A percentile compares a stretch with the other conserved stretches of the same genome.
Conservation (phyloP, 2,113 vertebrate genomes). For the Phaetusa simplex region DNA sequence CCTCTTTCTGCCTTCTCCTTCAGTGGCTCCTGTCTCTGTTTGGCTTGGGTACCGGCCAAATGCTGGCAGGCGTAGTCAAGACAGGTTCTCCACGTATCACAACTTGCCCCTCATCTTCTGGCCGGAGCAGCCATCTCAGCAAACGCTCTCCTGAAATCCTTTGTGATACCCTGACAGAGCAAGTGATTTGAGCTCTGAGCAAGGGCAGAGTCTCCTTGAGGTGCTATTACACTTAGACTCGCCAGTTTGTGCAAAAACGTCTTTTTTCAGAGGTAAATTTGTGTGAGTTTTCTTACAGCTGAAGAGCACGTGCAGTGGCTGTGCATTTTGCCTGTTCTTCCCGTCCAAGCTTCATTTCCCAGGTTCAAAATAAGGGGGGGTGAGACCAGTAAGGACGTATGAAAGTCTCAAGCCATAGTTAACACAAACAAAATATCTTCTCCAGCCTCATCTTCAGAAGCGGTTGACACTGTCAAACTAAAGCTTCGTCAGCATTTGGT, state of each 20-base stretch:
- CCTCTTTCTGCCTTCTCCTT: not conserved
- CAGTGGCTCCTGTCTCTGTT: not conserved
- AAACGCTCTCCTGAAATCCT: not conserved
- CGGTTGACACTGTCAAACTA: not conserved
- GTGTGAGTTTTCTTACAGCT: not conserved
- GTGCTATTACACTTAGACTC: slow-evolving; percentile 25
- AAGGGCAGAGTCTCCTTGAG: slow-evolving; percentile 14
- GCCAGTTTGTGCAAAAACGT: not conserved
- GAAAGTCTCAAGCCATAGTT: not conserved
- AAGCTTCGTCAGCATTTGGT: not conserved
- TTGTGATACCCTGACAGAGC: not conserved
- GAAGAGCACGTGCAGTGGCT: not conserved
- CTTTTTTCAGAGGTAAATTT: not conserved
- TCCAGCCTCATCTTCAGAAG: not conserved
- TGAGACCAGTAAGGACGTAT: not conserved
- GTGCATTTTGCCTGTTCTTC: not conserved
- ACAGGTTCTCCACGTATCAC: not conserved
- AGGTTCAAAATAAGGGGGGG: not conserved
- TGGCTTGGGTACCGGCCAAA: not conserved
- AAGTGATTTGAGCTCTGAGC: not conserved
- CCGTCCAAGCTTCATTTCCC: not conserved
- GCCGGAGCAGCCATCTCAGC: not conserved
- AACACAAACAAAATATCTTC: not conserved
- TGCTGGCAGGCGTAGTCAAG: not conserved
- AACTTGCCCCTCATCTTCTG: not conserved